Base-by-base conservation (phyloP, 1,140 invertebrate genomes). In the Fragariocoptes setiger region DNA sequence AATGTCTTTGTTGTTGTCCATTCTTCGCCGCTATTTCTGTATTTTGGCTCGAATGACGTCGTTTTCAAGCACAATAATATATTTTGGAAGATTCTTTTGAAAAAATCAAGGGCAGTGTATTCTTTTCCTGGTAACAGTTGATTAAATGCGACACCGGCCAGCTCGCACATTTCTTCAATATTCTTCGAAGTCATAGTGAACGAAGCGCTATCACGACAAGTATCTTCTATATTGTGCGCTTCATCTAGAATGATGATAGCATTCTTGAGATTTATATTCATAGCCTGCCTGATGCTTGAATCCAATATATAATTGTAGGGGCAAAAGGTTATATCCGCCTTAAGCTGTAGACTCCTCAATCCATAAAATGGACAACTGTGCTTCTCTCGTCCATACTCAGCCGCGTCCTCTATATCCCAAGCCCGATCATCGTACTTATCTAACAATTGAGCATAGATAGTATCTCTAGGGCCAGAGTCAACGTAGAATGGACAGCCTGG, bases 221-320 rank as follows among this genome's bases (percentile, higher is more conserved):
- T 76, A 59, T 77, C 79, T 53, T 94, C 86, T 48, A 99, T 70
- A 62, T 99, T 97, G 53, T 99, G 90, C n/a, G 80, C 90, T 62
- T 99, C 90, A 64, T 99, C 90, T 47, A 99, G 65, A 38, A 97
- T 86, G 3, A 70, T 48, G 42, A 70, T 57, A 48, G 58, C 62
- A 20, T 45, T 55, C 48, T 62, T 53, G 3, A 69, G 47, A 45
- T 68, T 63, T 39, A 68, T 58, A 38, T 62, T 63, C 50, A 69
- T 58, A 1, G 72, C 66, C 59, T 71, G 73, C 46, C 82, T 66
- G 4, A 72, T 69, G 60, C 75, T 76, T n/a, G 78, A 72, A 64
- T 97, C 86, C 19, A 99, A 57, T 21, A 97, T 61, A 58, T 99
- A 99, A 64, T 97, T 97, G 54, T 99, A 97, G 1, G 90, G 90